phyloP scores from a whole-genome alignment of 2,888 invertebrate genomes.

The Rhagonycha lutea region DNA sequence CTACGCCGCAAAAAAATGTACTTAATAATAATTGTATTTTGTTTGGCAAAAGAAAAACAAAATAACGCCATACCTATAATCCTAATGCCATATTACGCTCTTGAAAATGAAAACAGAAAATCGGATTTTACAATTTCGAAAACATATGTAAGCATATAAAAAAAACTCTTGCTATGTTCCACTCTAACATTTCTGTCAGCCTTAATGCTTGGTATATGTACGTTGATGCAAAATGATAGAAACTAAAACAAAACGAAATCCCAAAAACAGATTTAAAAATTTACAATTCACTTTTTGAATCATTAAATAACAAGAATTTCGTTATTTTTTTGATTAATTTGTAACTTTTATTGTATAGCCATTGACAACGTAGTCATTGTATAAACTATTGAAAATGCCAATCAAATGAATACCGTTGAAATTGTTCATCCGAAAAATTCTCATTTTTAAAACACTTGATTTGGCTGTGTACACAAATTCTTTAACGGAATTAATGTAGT shows the following conservation, averaged over 20 bases:
- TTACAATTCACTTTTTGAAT: slow-evolving; percentile 3
- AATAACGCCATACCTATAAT: neutral
- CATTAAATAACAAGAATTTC: slow-evolving; percentile 1
- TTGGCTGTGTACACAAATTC: neutral
- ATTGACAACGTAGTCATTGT: neutral
- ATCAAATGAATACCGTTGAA: slow-evolving; percentile 4
- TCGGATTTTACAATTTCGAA: slow-evolving; percentile 13
- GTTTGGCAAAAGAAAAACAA: neutral
- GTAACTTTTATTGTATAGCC: slow-evolving; percentile 1
- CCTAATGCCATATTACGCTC: slow-evolving; percentile 1
- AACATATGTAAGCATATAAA: slow-evolving; percentile 13
- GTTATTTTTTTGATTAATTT: slow-evolving; percentile 6
- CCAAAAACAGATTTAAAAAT: slow-evolving; percentile 13
- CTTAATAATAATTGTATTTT: neutral
- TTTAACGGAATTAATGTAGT: neutral
- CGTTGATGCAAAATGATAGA: slow-evolving; percentile 5
- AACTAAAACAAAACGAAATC: slow-evolving; percentile 9
- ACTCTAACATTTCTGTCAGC: slow-evolving; percentile 9
- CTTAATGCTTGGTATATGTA: slow-evolving; percentile 4
- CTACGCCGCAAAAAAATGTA: neutral
- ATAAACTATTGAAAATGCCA: slow-evolving; percentile 5
- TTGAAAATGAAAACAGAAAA: slow-evolving; percentile 8
- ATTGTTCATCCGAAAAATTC: neutral
- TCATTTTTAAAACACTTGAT: slow-evolving; percentile 1
- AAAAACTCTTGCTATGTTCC: slow-evolving; percentile 9